Evolutionary conservation across 2,797 vertebrate genomes (phyloP).

Genomic region (Aulostomus chinensis): DNA sequence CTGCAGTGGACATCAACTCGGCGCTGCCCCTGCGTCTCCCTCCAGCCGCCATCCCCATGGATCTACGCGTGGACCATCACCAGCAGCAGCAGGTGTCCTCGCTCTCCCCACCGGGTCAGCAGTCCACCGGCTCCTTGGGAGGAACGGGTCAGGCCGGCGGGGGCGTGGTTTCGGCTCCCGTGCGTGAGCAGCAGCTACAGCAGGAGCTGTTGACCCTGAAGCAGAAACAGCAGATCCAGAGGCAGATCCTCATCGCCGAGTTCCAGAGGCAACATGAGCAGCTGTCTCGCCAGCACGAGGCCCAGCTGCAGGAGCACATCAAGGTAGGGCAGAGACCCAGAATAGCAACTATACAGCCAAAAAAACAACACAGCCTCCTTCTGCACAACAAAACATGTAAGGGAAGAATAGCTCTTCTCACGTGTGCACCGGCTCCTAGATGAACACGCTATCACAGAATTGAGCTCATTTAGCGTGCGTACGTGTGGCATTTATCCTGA

Average conservation of each 20-base stretch:
- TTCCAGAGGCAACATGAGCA: conserved; percentile 98
- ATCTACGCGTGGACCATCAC: conserved; percentile 89
- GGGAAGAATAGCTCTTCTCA: too few relatives aligned
- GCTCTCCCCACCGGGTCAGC: conserved; percentile 61
- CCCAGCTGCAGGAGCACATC: conserved; percentile 94
- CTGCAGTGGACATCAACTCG: conserved; percentile 88
- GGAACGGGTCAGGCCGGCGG: conserved; percentile 25
- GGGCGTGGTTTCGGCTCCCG: conserved; percentile 23
- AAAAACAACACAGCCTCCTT: too few relatives aligned
- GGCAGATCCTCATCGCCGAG: conserved; percentile 96
- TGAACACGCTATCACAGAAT: too few relatives aligned
- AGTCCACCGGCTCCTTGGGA: conserved; percentile 32
- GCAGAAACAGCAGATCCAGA: conserved; percentile 98
- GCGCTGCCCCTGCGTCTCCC: conserved; percentile 92
- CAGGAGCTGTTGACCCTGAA: conserved; percentile 95
- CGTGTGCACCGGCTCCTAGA: too few relatives aligned
- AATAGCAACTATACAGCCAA: too few relatives aligned
- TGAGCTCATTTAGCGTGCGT: too few relatives aligned
- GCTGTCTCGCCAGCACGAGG: conserved; percentile 96
- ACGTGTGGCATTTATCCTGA: too few relatives aligned
- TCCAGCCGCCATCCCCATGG: conserved; percentile 92
- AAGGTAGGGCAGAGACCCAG: too few relatives aligned
- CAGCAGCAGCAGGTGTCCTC: conserved; percentile 68
- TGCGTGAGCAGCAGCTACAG: conserved; percentile 93
- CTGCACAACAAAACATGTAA: too few relatives aligned